Evolutionary conservation across 1,140 invertebrate species (phyloP), one percentile per base, ranked within the genome.

Genomic region (Leptinotarsa defecta): DNA sequence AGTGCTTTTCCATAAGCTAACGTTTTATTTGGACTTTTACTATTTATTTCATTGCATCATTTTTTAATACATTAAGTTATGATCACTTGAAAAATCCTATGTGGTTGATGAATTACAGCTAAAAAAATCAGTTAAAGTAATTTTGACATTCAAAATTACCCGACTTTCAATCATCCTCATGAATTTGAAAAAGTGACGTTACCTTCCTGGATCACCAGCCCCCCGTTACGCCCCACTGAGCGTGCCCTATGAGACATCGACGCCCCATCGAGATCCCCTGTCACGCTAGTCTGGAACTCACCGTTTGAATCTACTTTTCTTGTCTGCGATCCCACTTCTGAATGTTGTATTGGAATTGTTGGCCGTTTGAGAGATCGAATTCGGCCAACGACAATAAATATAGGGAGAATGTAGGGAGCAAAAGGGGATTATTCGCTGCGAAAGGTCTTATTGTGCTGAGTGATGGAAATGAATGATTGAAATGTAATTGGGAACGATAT

Each of bases 261-360:
- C 64, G 27, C 64, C 64, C 64, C 64, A 11, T 22, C 6, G 64
- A 67, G 64, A 67, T 34, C 64, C 52, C 64, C 64, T 34, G 64
- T 67, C 24, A 34, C 64, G 64, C 64, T 67, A 24, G 64, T 67
- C 64, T 57, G 52, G 13, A 57, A 57, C 52, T 57, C 52, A 57
- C 52, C 52, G 52, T 57, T 57, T 57, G 52, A 57, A 17, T 57
- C 52, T 57, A 57, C 52, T 57, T 57, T 57, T 57, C 52, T 19
- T 57, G 52, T 57, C 52, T 57, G 52, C 52, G 15, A 57, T 57
- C 52, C 52, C 52, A 57, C 52, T 57, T 57, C 52, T 57, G 52
- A 57, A 57, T 57, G 52, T 19, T 57, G 52, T 57, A 57, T 57
- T 57, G 52, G 52, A 17, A 57, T 57, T 57, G 52, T 57, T n/a